Evolutionary conservation across 2,888 invertebrate species (phyloP).

Genomic region (Polydrusus cervinus): DNA sequence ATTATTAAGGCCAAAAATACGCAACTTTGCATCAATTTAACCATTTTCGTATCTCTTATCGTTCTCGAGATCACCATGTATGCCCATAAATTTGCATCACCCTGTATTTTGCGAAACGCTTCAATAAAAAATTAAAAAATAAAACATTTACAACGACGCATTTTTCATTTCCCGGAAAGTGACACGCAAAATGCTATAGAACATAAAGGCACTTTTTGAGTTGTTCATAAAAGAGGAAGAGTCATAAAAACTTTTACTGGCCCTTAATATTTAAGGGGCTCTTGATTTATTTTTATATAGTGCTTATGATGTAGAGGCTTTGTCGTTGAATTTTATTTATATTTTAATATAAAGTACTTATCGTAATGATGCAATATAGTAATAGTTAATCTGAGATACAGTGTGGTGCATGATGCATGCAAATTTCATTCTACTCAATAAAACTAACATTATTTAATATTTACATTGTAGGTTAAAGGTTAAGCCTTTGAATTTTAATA

Average conservation of each 20-base stretch:
- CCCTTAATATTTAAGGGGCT: constrained; percentile 18
- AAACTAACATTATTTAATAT: too few relatives aligned
- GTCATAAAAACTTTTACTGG: constrained; percentile 16
- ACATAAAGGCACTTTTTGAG: constrained; percentile 18
- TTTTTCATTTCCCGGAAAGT: constrained; percentile 8
- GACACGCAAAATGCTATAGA: constrained; percentile 16
- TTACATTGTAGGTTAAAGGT: too few relatives aligned
- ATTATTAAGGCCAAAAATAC: too few relatives aligned
- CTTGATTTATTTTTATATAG: constrained; percentile 22
- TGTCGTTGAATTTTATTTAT: constrained; percentile 10
- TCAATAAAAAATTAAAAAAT: constrained; percentile 14
- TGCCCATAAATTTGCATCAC: too few relatives aligned
- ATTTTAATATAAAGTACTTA: background rate
- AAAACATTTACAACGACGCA: constrained; percentile 15
- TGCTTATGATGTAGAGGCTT: constrained; percentile 20
- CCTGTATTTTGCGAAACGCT: background rate
- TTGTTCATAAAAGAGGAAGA: constrained; percentile 18
- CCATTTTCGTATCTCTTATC: too few relatives aligned
- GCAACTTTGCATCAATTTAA: too few relatives aligned
- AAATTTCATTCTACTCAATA: too few relatives aligned
- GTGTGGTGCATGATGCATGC: too few relatives aligned
- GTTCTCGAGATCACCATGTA: too few relatives aligned
- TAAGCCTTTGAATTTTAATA: too few relatives aligned
- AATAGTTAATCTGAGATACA: background rate
- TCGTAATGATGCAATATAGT: background rate